Evolutionary conservation across 2,888 invertebrate species (phyloP).

Genomic region (Ecliptopera silaceata): DNA sequence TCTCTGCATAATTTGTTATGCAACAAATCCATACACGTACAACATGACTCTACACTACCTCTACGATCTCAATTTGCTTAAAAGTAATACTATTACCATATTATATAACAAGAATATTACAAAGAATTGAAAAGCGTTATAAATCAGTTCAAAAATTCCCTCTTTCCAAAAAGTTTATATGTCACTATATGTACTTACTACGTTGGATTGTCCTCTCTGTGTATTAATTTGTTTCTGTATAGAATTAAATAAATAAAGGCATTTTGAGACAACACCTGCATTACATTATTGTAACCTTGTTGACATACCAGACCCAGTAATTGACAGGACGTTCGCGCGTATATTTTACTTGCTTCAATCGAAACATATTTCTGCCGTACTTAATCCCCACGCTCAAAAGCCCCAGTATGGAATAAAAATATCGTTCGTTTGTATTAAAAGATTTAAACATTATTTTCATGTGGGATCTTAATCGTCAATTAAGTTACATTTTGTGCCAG

Average conservation of each 20-base stretch:
- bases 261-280: constrained; percentile 12
- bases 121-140: too few species aligned
- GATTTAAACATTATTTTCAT: constrained; percentile 32
- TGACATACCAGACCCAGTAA: constrained; percentile 21
- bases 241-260: too few species aligned
- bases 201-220: too few species aligned
- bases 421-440: constrained; percentile 31
- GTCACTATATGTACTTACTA: too few species aligned
- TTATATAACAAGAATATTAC: too few species aligned
- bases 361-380: constrained; percentile 16
- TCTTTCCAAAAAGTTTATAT: background rate
- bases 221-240: background rate
- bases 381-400: constrained; percentile 14
- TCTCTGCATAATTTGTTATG: too few species aligned
- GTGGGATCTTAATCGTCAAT: constrained; percentile 38
- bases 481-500: constrained; percentile 39
- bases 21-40: too few species aligned
- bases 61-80: too few species aligned
- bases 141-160: background rate
- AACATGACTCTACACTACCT: too few species aligned
- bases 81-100: too few species aligned
- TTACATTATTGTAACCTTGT: constrained; percentile 22
- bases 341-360: constrained; percentile 12
- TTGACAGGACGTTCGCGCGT: constrained; percentile 24
- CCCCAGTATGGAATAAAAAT: constrained; percentile 25